phyloP scores from a whole-genome alignment of 2,113 vertebrate species.

The Microtus oregoni region DNA sequence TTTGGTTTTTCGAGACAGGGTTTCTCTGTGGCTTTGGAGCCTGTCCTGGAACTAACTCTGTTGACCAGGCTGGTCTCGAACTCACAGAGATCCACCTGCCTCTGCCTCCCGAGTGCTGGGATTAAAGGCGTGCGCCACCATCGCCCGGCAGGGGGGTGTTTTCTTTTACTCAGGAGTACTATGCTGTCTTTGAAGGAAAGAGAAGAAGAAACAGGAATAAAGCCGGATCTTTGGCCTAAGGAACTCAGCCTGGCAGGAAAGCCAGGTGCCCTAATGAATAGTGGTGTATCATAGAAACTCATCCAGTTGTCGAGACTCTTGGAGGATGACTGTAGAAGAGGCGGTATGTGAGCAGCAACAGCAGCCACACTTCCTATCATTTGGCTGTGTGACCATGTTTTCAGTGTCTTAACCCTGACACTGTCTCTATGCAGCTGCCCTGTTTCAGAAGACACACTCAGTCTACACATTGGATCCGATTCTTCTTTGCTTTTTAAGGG shows the following conservation, averaged over 20 bases:
- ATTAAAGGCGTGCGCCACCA: no score
- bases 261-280: neutral
- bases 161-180: neutral
- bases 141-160: no score
- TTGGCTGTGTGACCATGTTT: neutral
- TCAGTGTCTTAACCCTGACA: neutral
- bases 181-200: conserved; percentile 18
- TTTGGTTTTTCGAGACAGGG: no score
- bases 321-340: neutral
- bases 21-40: no score
- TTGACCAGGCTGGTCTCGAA: no score
- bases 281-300: neutral
- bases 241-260: neutral
- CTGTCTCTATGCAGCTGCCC: neutral
- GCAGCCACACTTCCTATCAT: neutral
- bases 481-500: neutral
- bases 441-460: neutral
- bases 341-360: neutral
- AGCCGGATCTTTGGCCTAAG: conserved; percentile 29
- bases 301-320: neutral
- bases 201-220: neutral
- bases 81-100: no score
- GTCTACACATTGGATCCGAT: neutral
- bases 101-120: no score
- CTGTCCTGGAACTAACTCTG: no score